phyloP scores from a whole-genome alignment of 2,797 vertebrate species.

The Oryzias sinensis region DNA sequence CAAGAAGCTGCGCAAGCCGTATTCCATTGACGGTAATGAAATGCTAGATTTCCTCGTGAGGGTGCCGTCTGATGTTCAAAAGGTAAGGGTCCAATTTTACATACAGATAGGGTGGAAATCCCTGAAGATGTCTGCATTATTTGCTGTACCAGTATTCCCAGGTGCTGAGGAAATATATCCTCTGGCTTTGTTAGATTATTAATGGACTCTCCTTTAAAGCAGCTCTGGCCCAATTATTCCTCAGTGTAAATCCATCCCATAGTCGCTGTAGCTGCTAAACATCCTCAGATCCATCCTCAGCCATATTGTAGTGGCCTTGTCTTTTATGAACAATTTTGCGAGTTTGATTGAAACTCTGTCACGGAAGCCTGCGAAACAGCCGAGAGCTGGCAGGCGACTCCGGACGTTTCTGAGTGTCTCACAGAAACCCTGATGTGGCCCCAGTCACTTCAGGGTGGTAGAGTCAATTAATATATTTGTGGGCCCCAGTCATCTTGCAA shows the following conservation, averaged over 20 bases:
- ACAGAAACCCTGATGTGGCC: slow-evolving; percentile 62
- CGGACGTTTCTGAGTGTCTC: slow-evolving; percentile 56
- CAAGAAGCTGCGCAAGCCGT: slow-evolving; percentile 94
- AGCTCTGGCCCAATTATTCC: slow-evolving; percentile 75
- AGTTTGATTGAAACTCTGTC: slow-evolving; percentile 59
- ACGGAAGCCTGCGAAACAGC: slow-evolving; percentile 58
- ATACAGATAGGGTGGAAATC: slow-evolving; percentile 76
- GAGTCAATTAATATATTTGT: slow-evolving; percentile 75
- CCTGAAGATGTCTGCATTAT: slow-evolving; percentile 76
- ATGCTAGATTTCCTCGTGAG: slow-evolving; percentile 97
- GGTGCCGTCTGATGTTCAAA: slow-evolving; percentile 97
- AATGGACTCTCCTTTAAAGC: slow-evolving; percentile 77
- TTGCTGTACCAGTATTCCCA: slow-evolving; percentile 79
- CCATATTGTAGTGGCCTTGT: slow-evolving; percentile 52
- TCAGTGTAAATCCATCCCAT: slow-evolving; percentile 52
- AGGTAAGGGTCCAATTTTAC: slow-evolving; percentile 86
- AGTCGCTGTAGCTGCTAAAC: slow-evolving; percentile 43
- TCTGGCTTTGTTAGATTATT: slow-evolving; percentile 83
- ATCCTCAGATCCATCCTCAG: slow-evolving; percentile 63
- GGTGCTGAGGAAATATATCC: slow-evolving; percentile 74
- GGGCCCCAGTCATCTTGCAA: slow-evolving; percentile 66
- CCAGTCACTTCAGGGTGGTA: slow-evolving; percentile 66
- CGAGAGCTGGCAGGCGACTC: slow-evolving; percentile 39
- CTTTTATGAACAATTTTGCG: slow-evolving; percentile 70
- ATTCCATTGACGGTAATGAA: slow-evolving; percentile 91